phyloP scores from a whole-genome alignment of 1,140 invertebrate genomes.

The Temnothorax longispinosus region DNA sequence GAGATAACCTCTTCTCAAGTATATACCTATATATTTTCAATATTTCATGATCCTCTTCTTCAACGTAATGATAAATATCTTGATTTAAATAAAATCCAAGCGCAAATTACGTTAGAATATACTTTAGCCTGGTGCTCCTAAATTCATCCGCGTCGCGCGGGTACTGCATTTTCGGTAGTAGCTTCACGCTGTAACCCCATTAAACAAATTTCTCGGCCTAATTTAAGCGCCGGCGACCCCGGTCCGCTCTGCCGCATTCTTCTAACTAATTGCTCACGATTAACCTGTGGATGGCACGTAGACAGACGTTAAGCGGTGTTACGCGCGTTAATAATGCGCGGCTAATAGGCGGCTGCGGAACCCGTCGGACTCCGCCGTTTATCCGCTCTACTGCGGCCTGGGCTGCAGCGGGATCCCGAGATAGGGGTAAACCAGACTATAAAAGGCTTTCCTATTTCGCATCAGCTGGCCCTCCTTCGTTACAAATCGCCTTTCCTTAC shows the following conservation, averaged over 20 bases:
- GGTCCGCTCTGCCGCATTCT: slow-evolving; percentile 61
- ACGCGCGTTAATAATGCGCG: slow-evolving; percentile 73
- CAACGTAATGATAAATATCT: neutral
- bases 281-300: slow-evolving; percentile 63
- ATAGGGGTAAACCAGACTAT: slow-evolving; percentile 54
- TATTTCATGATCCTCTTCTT: neutral
- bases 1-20: neutral
- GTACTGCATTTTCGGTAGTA: neutral
- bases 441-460: slow-evolving; percentile 54
- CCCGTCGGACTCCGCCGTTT: slow-evolving; percentile 60
- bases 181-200: slow-evolving; percentile 22
- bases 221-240: slow-evolving; percentile 58
- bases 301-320: slow-evolving; percentile 65
- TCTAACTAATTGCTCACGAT: slow-evolving; percentile 74
- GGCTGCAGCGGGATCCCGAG: slow-evolving; percentile 25
- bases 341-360: slow-evolving; percentile 66
- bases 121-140: neutral
- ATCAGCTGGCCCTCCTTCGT: slow-evolving; percentile 45
- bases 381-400: slow-evolving; percentile 65
- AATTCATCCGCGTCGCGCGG: neutral
- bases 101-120: neutral
- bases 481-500: slow-evolving; percentile 54
- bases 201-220: slow-evolving; percentile 62
- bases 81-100: neutral
- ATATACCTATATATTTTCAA: neutral